Evolutionary conservation across 2,888 invertebrate genomes (phyloP).

Genomic region (Rhagonycha lutea): DNA sequence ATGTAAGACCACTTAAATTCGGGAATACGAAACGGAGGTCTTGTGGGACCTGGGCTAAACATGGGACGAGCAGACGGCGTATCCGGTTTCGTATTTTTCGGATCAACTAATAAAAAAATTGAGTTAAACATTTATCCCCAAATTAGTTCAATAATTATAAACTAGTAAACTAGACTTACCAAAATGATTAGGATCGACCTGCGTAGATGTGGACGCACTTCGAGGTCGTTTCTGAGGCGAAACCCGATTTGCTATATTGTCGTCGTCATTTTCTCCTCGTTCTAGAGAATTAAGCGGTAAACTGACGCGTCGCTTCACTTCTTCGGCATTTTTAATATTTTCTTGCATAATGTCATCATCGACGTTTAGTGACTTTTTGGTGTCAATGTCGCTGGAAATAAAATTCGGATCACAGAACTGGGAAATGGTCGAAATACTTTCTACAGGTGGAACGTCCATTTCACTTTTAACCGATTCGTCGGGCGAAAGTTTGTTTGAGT

Average conservation of each 20-base stretch:
- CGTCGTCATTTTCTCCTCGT: conserved; percentile 48
- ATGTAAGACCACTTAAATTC: conserved; percentile 99
- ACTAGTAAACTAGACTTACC: conserved; percentile 60
- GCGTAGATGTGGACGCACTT: conserved; percentile 80
- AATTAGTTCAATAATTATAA: not conserved
- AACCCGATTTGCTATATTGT: conserved; percentile 51
- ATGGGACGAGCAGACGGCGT: conserved; percentile 76
- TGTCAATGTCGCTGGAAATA: conserved; percentile 40
- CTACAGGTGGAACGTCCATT: conserved; percentile 54
- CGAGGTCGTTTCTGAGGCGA: conserved; percentile 75
- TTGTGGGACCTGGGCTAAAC: conserved; percentile 91
- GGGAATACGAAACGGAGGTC: conserved; percentile 97
- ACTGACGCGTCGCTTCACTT: conserved; percentile 60
- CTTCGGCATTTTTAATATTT: conserved; percentile 34
- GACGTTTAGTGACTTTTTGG: conserved; percentile 30
- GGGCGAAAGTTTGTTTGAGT: conserved; percentile 45
- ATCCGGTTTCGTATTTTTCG: conserved; percentile 64
- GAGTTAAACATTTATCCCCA: not conserved
- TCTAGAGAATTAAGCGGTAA: conserved; percentile 57
- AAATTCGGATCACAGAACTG: conserved; percentile 75
- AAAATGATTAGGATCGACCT: conserved; percentile 84
- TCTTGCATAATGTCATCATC: conserved; percentile 8
- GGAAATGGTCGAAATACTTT: conserved; percentile 71
- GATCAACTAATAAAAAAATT: conserved; percentile 45
- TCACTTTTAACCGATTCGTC: conserved; percentile 49